A percentile compares a stretch with the other conserved stretches of the same genome.
Conservation (phyloP, 1,140 invertebrate genomes). For the Neoseiulus cucumeris region DNA sequence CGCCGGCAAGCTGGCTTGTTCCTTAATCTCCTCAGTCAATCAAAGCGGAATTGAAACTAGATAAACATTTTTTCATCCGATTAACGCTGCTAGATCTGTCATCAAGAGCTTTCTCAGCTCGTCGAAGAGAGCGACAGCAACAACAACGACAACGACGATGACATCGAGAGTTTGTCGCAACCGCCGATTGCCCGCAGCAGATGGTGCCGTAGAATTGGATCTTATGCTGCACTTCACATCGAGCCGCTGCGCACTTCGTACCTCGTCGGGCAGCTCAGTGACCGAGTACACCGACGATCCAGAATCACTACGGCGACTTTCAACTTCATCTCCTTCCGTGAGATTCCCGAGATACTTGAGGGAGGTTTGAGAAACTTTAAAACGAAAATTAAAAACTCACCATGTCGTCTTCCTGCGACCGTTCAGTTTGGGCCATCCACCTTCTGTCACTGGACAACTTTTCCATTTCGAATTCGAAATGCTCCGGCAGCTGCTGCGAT, state of each 20-base stretch:
- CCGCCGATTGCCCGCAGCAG: no score
- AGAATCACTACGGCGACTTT: no score
- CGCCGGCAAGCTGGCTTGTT: no score
- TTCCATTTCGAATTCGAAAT: constrained; percentile 8
- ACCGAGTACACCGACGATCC: no score
- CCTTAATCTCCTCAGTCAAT: constrained; percentile 11
- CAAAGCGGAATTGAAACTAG: constrained; percentile 10
- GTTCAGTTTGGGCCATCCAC: background rate
- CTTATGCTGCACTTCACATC: no score
- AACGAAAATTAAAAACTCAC: background rate
- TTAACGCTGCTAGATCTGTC: background rate
- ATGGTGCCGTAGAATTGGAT: no score
- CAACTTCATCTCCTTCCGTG: no score
- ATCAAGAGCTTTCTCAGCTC: background rate
- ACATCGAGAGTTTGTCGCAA: no score
- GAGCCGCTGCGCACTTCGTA: no score
- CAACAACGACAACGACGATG: background rate
- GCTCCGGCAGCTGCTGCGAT: background rate
- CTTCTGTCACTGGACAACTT: constrained; percentile 6
- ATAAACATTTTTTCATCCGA: constrained; percentile 8
- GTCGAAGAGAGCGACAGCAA: background rate
- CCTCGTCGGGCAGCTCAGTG: no score
- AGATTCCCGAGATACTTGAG: no score
- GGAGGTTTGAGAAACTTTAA: no score
- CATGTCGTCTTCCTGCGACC: constrained; percentile 4